Conservation (phyloP, 2,888 invertebrate genomes). For the Microctonus brassicae region DNA sequence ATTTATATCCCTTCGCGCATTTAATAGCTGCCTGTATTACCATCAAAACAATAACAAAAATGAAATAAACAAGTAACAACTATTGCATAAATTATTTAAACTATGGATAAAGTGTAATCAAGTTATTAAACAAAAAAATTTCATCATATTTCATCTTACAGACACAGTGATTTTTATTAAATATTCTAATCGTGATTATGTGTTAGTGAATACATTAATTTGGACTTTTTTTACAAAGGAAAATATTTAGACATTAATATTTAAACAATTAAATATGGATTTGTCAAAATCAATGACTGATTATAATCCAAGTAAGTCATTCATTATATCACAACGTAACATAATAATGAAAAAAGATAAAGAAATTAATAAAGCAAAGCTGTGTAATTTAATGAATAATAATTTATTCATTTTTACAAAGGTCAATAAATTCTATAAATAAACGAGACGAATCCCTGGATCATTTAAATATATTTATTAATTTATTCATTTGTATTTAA, state of each 20-base stretch:
- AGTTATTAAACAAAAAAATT: slow-evolving; percentile 36
- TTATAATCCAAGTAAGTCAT: background rate
- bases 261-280: background rate
- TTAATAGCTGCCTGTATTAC: no score
- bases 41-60: no score
- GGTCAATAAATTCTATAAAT: background rate
- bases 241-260: background rate
- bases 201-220: background rate
- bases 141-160: no score
- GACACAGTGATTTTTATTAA: background rate
- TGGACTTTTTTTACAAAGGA: background rate
- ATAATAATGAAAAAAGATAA: background rate
- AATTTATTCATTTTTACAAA: no score
- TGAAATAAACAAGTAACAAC: no score
- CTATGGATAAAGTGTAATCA: slow-evolving; percentile 20
- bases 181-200: background rate
- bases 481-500: slow-evolving; percentile 12
- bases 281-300: slow-evolving; percentile 4
- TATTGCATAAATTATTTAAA: background rate
- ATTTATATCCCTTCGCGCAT: no score
- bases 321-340: background rate
- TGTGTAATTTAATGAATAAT: no score
- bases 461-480: background rate
- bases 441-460: background rate
- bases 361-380: no score